Evolutionary conservation across 2,113 vertebrate species (phyloP), one percentile per base, ranked within the genome.

Genomic region (Manacus vitellinus): DNA sequence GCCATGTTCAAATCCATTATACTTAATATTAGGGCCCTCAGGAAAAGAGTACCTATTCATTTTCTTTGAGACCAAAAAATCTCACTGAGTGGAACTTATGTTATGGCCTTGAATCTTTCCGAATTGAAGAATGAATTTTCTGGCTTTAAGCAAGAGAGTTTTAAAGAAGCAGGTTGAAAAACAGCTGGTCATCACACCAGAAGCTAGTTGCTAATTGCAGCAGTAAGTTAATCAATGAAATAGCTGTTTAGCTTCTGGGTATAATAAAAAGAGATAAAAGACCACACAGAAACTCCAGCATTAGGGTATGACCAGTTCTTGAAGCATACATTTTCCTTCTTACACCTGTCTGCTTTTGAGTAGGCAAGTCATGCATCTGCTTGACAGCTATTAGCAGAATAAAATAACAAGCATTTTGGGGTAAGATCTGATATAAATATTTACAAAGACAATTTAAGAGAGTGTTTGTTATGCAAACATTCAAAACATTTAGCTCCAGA

Each of bases 171-270:
- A 91, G 67, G 47, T 89, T 94, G 85, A 92, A 97, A 97, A 95
- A 35, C 92, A 94, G 43, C 75, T 94, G 94, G 79, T 94, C 94
- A 96, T 67, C 73, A 92, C 88, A 71, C 83, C 74, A 97, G 82
- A 88, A 97, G 67, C 78, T 92, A 70, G 47, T 75, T 94, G 66
- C 84, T 97, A 97, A 96, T 97, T 96, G 94, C 19, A 85, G 65
- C 71, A 92, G 93, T 96, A 82, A 95, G 80, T 97, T 97, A 96
- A 96, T 97, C 96, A 97, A 80, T 97, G 88, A 97, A 95, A 87
- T 86, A 92, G 75, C 70, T 77, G 28, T 92, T 96, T 95, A 88
- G 84, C 89, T 97, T 94, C 89, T 51, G 52, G 85, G 31, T 88
- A 41, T 85, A 96, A 92, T 93, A 95, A 97, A 95, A 94, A 85